These are phyloP conservation scores for Aproaerema taeniolella DNA, from an alignment of 2,888 invertebrate species.

Conservation along the genomic window DNA sequence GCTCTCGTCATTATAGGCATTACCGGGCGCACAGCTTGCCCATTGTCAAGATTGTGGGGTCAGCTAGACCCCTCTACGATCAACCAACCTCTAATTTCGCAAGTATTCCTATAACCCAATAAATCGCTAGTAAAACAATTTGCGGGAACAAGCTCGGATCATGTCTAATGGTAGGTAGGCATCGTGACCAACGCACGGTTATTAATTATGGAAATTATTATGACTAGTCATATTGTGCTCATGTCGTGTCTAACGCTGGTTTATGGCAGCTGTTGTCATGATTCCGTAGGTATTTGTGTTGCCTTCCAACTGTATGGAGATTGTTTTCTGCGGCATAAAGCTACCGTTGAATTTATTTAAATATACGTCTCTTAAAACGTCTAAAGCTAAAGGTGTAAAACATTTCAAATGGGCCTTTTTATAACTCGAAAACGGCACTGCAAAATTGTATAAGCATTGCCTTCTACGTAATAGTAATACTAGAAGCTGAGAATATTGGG, in stretches of 20 bases:
- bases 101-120: conserved; percentile 65
- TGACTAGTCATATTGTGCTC: conserved; percentile 45
- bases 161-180: conserved; percentile 44
- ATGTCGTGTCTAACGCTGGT: conserved; percentile 35
- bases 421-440: no score
- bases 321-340: no score
- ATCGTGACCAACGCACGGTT: conserved; percentile 58
- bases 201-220: conserved; percentile 67
- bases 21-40: conserved; percentile 61
- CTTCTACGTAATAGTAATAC: no score
- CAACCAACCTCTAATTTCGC: conserved; percentile 68
- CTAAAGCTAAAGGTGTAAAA: no score
- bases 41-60: conserved; percentile 77
- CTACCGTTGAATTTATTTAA: no score
- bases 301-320: no score
- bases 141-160: conserved; percentile 44
- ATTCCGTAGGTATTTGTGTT: conserved; percentile 13
- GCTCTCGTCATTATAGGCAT: conserved; percentile 70
- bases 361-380: no score
- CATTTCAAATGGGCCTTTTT: no score
- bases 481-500: no score
- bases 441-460: no score
- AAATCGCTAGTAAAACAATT: conserved; percentile 71
- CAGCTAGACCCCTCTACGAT: conserved; percentile 53
- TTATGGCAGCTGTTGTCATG: conserved; percentile 27